Evolutionary conservation across 2,888 invertebrate genomes (phyloP), one percentile per base, ranked within the genome.

Genomic region (Chaetoderma sp.): DNA sequence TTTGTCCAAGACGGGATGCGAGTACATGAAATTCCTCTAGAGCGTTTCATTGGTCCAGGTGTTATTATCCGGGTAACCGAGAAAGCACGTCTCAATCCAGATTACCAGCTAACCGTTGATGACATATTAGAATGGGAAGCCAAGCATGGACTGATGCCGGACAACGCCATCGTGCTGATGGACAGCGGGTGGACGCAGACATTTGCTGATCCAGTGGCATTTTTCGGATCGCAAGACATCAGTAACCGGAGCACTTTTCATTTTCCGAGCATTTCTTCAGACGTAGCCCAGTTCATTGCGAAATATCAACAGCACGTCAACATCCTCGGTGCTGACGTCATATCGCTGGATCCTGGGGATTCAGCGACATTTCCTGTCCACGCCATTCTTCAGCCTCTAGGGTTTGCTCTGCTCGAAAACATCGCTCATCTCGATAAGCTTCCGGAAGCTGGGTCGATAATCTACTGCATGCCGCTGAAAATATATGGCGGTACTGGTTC

Each of bases 311-410:
- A 63, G 5, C n/a, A n/a, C n/a, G 56, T 89, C 10, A 89, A 89
- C 71, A 89, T 92, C 65, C 88, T 90, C 1, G 92, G 92, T 0
- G 89, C 92, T 1, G 92, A 92, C 80, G 89, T 90, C 0, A 89
- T 91, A 0, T 91, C 91, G 10, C 83, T 90, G 1, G 92, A 92
- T 83, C 87, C 89, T 0, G 90, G 91, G 72, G 73, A 83, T 77
- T 82, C 88, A 77, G 67, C 74, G 78, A 79, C 85, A 25, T 87
- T 88, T 13, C 87, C 87, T 0, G 88, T 86, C 1, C 91, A 90
- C 76, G 87, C 88, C 1, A 87, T 89, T 25, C 87, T 91, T 5
- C 86, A 79, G 1, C 70, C 73, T 18, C 78, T 83, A 5, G 87
- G 88, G 67, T 84, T 89, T 25, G 89, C 88, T 67, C 84, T 87